phyloP scores from a whole-genome alignment of 2,797 vertebrate genomes.

The Eulemur mongoz region DNA sequence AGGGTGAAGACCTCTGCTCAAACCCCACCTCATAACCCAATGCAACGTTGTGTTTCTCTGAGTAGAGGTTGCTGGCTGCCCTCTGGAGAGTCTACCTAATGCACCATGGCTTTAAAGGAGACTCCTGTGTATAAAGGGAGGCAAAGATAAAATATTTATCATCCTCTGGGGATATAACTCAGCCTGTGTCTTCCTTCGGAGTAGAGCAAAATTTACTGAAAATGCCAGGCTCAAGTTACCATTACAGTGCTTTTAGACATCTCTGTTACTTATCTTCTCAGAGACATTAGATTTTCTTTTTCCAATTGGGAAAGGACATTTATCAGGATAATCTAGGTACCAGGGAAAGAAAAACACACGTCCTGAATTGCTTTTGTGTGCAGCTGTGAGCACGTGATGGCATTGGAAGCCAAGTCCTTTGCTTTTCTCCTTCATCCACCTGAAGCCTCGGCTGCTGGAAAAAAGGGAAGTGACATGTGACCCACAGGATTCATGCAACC shows the following conservation, averaged over 20 bases:
- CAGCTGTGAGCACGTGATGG: neutral
- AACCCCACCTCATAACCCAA: neutral
- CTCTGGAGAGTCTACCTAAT: neutral
- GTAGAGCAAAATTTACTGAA: constrained; percentile 54
- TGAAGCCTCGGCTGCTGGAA: neutral
- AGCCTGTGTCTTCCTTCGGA: constrained; percentile 26
- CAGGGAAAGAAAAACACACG: neutral
- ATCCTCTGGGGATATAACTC: constrained; percentile 31
- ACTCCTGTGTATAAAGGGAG: constrained; percentile 36
- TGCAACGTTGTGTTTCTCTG: neutral
- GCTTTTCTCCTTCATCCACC: neutral
- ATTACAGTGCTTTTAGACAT: constrained; percentile 45
- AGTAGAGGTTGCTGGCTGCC: neutral
- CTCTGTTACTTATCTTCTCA: constrained; percentile 54
- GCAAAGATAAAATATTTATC: constrained; percentile 63
- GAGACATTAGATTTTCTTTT: constrained; percentile 55
- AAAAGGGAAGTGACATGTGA: neutral
- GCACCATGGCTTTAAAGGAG: constrained; percentile 39
- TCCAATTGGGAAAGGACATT: constrained; percentile 29
- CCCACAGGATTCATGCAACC: neutral
- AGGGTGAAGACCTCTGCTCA: neutral
- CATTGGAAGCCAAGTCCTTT: neutral
- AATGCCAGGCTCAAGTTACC: constrained; percentile 49
- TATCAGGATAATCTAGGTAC: constrained; percentile 33
- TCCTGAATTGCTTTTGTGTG: constrained; percentile 5